Evolutionary conservation across 2,113 vertebrate species (phyloP).

Genomic region (Paedocypris sp.): DNA sequence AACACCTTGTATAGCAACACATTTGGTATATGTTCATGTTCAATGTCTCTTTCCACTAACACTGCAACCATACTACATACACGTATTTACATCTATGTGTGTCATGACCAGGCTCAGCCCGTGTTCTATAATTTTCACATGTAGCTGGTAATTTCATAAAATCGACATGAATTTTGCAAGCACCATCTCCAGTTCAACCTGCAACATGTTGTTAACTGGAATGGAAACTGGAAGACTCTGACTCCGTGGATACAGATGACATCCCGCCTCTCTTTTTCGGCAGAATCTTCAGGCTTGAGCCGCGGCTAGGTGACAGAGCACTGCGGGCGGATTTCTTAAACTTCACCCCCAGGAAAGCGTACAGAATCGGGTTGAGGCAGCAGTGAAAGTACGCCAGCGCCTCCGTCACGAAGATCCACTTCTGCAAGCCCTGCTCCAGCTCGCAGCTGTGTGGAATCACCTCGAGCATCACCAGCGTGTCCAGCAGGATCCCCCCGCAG

Average conservation of each 20-base stretch:
- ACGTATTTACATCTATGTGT: slow-evolving; percentile 16
- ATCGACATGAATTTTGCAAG: not conserved
- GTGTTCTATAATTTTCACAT: slow-evolving; percentile 39
- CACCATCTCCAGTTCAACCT: not conserved
- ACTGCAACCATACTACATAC: not conserved
- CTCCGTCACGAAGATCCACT: slow-evolving; percentile 84
- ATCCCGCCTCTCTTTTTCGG: slow-evolving; percentile 78
- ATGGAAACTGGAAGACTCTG: slow-evolving; percentile 94
- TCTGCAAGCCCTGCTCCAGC: slow-evolving; percentile 66
- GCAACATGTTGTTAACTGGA: slow-evolving; percentile 76
- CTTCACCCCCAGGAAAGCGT: slow-evolving; percentile 91
- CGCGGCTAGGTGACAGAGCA: slow-evolving; percentile 78
- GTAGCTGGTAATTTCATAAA: not conserved
- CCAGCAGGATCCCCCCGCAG: slow-evolving; percentile 77
- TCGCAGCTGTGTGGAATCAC: slow-evolving; percentile 72
- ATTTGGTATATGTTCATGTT: not conserved
- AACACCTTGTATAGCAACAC: not conserved
- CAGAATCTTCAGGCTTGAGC: slow-evolving; percentile 88
- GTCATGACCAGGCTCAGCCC: slow-evolving; percentile 69
- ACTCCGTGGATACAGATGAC: slow-evolving; percentile 92
- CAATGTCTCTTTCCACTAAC: not conserved
- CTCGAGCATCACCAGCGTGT: slow-evolving; percentile 75
- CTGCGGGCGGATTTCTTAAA: slow-evolving; percentile 93
- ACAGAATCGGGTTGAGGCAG: slow-evolving; percentile 93
- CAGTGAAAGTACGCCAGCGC: slow-evolving; percentile 92